Evolutionary conservation across 2,888 invertebrate genomes (phyloP).

Genomic region (Zaprionus lineosus): DNA sequence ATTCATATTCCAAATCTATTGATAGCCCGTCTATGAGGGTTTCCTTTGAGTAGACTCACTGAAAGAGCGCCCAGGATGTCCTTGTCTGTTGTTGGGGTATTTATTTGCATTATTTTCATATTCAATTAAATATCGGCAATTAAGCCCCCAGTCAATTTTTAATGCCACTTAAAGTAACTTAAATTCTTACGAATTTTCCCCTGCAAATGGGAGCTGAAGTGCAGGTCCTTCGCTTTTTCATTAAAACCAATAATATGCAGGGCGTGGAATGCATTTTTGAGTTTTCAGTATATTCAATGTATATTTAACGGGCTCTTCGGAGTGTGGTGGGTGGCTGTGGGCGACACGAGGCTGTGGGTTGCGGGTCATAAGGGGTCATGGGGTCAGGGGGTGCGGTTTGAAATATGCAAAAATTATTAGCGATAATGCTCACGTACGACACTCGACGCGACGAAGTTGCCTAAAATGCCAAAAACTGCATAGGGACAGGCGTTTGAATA

Average conservation of each 20-base stretch:
- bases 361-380: not conserved
- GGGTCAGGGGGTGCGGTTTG: constrained; percentile 5
- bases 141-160: no score
- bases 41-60: no score
- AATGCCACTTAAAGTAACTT: constrained; percentile 14
- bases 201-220: not conserved
- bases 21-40: no score
- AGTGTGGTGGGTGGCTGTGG: constrained; percentile 6
- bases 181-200: not conserved
- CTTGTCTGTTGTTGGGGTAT: no score
- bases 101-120: no score
- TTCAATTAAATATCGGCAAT: no score
- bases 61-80: no score
- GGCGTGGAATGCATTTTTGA: constrained; percentile 58
- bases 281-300: constrained; percentile 44
- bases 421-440: constrained; percentile 80
- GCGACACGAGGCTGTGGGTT: not conserved
- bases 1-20: no score
- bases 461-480: constrained; percentile 45
- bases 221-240: not conserved
- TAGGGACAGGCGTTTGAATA: not conserved
- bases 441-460: constrained; percentile 54
- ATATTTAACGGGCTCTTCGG: constrained; percentile 21
- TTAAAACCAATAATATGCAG: constrained; percentile 49
- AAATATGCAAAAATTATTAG: constrained; percentile 79